Base-by-base conservation (phyloP, 1,140 invertebrate species). In the Trypoxylus dichotomus region DNA sequence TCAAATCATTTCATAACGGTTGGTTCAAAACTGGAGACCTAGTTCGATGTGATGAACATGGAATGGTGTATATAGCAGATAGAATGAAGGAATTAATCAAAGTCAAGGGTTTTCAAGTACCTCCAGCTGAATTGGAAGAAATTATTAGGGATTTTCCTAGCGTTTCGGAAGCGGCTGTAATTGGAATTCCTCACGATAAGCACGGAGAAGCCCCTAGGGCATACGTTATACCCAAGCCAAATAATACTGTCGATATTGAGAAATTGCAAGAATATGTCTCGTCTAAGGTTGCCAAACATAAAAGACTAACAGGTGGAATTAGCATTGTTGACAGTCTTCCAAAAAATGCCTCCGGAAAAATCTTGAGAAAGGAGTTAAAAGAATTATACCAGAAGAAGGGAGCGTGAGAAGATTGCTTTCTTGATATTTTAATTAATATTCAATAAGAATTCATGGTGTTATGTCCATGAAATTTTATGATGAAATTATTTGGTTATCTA, bases 41-140 rank as follows among this genome's bases (percentile, higher is more conserved):
- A 41, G 93, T 88, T 2, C 90, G 90, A 42, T 91, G 89, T 75
- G 91, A 95, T 81, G 86, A 93, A 2, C 86, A 90, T 1, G 88
- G 87, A 1, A 86, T 87, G 60, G 88, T 95, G 71, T 94, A 87
- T 78, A 91, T 96, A 78, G 90, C 91, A 1, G 95, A 96, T 81
- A 86, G 95, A 78, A 80, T 95, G 3, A 96, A 96, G 80, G 94
- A 96, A 83, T 88, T 96, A 5, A 96, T 96, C 77, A 96, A 96
- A 88, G 94, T 95, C 63, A 93, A 93, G 85, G 93, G 91, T 27
- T 89, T 90, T 60, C 90, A 96, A 75, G 96, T 98, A 8, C 89
- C 95, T 3, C 96, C 96, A 8, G 94, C 96, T 0, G 95, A 97
- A 86, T 83, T 98, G 42, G 96, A 98, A 88, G 93, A 90, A 19